Evolutionary conservation across 2,888 invertebrate species (phyloP).

Genomic region (Pseudococcus viburni): DNA sequence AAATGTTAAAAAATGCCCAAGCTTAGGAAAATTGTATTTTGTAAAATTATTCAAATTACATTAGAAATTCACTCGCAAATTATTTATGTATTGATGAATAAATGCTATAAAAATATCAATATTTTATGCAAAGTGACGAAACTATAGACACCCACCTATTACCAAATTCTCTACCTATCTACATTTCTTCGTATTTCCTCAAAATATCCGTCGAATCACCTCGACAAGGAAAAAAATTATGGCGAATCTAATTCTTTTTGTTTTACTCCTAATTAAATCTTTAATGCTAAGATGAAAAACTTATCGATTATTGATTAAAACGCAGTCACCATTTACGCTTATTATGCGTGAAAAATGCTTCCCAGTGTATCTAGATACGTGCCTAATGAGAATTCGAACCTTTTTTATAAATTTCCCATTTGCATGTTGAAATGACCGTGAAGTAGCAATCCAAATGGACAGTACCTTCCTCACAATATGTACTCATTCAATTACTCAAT

Average conservation of each 20-base stretch:
- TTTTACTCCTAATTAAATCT: background rate
- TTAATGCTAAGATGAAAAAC: background rate
- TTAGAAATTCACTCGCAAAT: too few relatives aligned
- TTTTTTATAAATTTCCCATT: background rate
- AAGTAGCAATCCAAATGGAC: background rate
- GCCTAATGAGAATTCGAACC: background rate
- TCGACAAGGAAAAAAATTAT: background rate
- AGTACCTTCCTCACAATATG: background rate
- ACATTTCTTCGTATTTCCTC: too few relatives aligned
- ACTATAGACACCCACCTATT: too few relatives aligned
- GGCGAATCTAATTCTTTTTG: slow-evolving; percentile 6
- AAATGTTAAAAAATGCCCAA: too few relatives aligned
- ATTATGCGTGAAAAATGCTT: background rate
- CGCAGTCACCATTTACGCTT: slow-evolving; percentile 17
- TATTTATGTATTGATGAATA: too few relatives aligned
- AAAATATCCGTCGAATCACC: too few relatives aligned
- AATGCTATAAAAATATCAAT: too few relatives aligned
- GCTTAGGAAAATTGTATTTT: too few relatives aligned
- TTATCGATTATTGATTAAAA: background rate
- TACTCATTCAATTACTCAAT: background rate
- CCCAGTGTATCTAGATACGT: background rate
- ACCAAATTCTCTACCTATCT: too few relatives aligned
- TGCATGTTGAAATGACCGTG: background rate
- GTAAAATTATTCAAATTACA: too few relatives aligned
- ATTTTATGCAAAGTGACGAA: too few relatives aligned